Evolutionary conservation across 2,888 invertebrate species (phyloP).

Genomic region (Lasioglossum malachurum): DNA sequence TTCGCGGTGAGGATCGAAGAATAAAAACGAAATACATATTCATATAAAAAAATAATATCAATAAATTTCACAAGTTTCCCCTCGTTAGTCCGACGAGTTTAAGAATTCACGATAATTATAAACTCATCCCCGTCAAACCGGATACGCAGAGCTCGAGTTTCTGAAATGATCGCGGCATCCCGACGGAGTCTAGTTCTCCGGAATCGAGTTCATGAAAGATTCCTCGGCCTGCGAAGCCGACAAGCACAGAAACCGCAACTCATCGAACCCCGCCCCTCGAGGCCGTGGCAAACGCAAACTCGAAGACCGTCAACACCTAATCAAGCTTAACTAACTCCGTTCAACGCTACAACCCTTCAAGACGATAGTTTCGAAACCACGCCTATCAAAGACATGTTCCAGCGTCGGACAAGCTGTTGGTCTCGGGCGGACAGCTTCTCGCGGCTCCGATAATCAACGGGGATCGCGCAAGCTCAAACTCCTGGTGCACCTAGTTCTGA

Average conservation of each 20-base stretch:
- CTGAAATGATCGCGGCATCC: not conserved
- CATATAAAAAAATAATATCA: not conserved
- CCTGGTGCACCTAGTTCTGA: slow-evolving; percentile 71
- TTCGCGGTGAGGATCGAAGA: not conserved
- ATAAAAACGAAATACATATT: not conserved
- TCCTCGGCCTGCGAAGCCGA: not conserved
- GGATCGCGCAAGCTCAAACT: slow-evolving; percentile 53
- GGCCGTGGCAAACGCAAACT: slow-evolving; percentile 7
- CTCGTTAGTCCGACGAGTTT: not conserved
- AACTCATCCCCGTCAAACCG: not conserved
- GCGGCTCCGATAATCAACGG: slow-evolving; percentile 63
- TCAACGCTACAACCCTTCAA: slow-evolving; percentile 33
- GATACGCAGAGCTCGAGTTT: not conserved
- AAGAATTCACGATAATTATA: not conserved
- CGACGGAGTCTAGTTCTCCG: not conserved
- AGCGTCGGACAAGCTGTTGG: slow-evolving; percentile 36
- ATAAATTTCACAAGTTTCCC: not conserved
- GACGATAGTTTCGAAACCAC: slow-evolving; percentile 45
- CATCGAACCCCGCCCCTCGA: not conserved
- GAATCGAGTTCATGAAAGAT: not conserved
- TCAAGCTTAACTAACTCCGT: slow-evolving; percentile 40
- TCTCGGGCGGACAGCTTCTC: slow-evolving; percentile 21
- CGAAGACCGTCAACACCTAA: slow-evolving; percentile 34
- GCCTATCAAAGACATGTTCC: slow-evolving; percentile 53
- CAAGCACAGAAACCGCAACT: not conserved